phyloP scores from a whole-genome alignment of 2,888 invertebrate species.

The Patella pellucida region DNA sequence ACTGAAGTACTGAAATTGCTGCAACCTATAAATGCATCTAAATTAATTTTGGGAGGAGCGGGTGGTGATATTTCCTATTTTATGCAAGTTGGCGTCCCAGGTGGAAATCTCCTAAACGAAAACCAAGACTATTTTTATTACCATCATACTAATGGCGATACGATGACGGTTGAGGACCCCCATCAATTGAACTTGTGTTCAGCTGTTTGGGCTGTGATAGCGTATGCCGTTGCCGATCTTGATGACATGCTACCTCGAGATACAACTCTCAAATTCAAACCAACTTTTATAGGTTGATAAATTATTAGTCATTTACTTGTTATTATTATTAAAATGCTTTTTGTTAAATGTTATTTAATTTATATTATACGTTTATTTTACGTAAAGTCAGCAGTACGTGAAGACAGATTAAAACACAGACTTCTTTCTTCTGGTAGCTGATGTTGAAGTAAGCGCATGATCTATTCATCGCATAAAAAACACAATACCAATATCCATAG shows the following conservation, averaged over 20 bases:
- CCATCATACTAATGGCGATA: constrained; percentile 85
- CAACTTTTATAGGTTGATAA: background rate
- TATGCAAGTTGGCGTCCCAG: constrained; percentile 79
- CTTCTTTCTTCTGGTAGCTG: too few relatives aligned
- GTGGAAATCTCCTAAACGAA: constrained; percentile 78
- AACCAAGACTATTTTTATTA: constrained; percentile 82
- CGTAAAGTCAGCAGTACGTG: too few relatives aligned
- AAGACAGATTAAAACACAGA: too few relatives aligned
- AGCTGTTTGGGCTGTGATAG: constrained; percentile 83
- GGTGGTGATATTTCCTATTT: constrained; percentile 82
- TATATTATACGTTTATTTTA: too few relatives aligned
- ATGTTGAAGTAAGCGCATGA: too few relatives aligned
- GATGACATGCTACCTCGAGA: constrained; percentile 70
- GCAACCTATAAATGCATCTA: constrained; percentile 79
- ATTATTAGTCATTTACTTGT: background rate
- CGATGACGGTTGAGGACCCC: constrained; percentile 82
- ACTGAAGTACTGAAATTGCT: constrained; percentile 80
- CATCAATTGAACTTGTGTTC: constrained; percentile 80
- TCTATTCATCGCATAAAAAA: too few relatives aligned
- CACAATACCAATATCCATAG: too few relatives aligned
- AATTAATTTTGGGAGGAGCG: constrained; percentile 71
- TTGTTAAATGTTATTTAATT: too few relatives aligned
- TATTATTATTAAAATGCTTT: too few relatives aligned
- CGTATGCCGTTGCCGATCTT: constrained; percentile 85
- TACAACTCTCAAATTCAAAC: background rate